phyloP scores from a whole-genome alignment of 92 coral and sea anemone genomes.

The Umimayanthus kanabou region DNA sequence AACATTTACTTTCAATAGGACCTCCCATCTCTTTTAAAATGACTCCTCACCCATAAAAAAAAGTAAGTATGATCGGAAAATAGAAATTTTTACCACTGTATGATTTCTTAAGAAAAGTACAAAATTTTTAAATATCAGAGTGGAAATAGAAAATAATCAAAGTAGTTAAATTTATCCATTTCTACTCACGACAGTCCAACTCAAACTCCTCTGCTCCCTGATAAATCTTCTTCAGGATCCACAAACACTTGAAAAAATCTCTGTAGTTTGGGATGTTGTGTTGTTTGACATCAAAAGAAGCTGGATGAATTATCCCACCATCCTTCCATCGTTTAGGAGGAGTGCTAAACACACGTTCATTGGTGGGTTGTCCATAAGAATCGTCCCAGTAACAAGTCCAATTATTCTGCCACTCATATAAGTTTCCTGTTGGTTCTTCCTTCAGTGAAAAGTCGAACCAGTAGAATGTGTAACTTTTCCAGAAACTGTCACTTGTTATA shows the following conservation, averaged over 20 bases:
- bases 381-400: slow-evolving; percentile 1
- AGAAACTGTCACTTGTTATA: background rate
- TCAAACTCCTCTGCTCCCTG: background rate
- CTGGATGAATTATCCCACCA: background rate
- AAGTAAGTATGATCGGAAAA: too few species aligned
- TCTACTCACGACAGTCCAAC: background rate
- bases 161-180: too few species aligned
- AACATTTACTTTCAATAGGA: too few species aligned
- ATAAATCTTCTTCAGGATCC: background rate
- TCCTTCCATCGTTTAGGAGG: background rate
- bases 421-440: background rate
- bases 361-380: background rate
- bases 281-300: background rate
- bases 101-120: too few species aligned
- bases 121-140: too few species aligned
- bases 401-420: background rate
- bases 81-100: too few species aligned
- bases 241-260: slow-evolving; percentile 8
- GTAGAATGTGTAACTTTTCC: background rate
- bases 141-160: too few species aligned
- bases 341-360: background rate
- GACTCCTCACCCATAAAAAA: too few species aligned
- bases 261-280: background rate
- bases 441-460: background rate
- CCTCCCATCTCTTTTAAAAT: too few species aligned